Evolutionary conservation across 2,888 invertebrate species (phyloP).

Genomic region (Athalia cordata): DNA sequence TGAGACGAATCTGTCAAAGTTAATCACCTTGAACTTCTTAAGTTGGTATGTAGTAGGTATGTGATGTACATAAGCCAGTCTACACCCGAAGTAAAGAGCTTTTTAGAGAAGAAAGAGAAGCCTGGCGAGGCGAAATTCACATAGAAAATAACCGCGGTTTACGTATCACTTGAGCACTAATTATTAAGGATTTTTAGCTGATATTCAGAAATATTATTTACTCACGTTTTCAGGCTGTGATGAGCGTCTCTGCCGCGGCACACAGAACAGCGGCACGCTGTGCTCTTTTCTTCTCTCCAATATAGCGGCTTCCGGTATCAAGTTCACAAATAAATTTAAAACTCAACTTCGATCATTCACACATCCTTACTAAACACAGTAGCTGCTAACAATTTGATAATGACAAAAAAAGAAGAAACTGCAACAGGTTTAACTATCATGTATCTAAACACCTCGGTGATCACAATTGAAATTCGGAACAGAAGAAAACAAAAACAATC

Average conservation of each 20-base stretch:
- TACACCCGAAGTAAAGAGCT: no score
- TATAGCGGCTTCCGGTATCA: conserved; percentile 67
- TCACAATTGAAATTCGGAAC: no score
- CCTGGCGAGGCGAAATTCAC: no score
- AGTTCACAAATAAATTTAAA: conserved; percentile 45
- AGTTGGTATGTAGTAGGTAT: neutral
- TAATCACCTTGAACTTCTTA: conserved; percentile 27
- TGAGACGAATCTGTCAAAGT: conserved; percentile 33
- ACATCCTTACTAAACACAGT: conserved; percentile 5
- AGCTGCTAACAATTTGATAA: neutral
- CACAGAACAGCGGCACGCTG: conserved; percentile 78
- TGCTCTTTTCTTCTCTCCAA: conserved; percentile 73
- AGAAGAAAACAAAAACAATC: no score
- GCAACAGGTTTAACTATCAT: no score
- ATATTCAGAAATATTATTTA: conserved; percentile 50
- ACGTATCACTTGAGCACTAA: no score
- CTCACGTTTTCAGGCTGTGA: conserved; percentile 77
- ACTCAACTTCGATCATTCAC: neutral
- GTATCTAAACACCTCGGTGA: no score
- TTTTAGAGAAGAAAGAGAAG: no score
- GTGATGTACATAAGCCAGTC: no score
- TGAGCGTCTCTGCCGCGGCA: conserved; percentile 78
- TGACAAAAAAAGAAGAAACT: no score
- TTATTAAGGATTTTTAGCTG: neutral
- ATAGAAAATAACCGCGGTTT: no score